These are phyloP conservation scores for Lethrus apterus DNA, from an alignment of 1,140 invertebrate species.

Conservation along the genomic window DNA sequence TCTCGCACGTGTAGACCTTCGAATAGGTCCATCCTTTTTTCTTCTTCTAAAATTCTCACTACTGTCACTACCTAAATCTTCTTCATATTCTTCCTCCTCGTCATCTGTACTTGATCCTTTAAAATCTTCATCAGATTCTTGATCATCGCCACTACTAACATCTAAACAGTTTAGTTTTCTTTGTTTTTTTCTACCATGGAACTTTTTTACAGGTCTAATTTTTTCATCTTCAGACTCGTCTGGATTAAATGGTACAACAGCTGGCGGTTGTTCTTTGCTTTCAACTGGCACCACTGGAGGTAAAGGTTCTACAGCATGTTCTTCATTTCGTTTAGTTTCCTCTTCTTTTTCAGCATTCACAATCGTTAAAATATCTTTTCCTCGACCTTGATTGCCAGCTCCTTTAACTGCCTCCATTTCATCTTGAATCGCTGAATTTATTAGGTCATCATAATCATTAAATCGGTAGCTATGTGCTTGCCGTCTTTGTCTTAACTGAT, in stretches of 20 bases:
- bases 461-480: conserved; percentile 75
- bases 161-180: conserved; percentile 74
- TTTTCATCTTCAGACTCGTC: conserved; percentile 43
- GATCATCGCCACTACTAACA: conserved; percentile 68
- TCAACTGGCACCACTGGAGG: background rate
- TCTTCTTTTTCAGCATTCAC: conserved; percentile 74
- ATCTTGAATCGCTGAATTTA: conserved; percentile 78
- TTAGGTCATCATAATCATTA: conserved; percentile 90
- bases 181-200: conserved; percentile 54
- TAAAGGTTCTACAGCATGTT: conserved; percentile 7
- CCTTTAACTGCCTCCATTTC: conserved; percentile 66
- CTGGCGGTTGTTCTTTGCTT: conserved; percentile 8
- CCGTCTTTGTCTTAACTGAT: conserved; percentile 68
- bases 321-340: conserved; percentile 30
- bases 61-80: conserved; percentile 50
- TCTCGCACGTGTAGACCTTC: conserved; percentile 51
- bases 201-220: conserved; percentile 33
- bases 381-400: conserved; percentile 70
- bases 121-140: conserved; percentile 78
- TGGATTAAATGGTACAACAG: conserved; percentile 31
- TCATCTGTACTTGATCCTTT: conserved; percentile 51
- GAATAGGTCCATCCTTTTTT: conserved; percentile 42
- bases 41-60: conserved; percentile 45
- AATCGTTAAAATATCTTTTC: conserved; percentile 85
- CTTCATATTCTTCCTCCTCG: conserved; percentile 47